Evolutionary conservation across 2,113 vertebrate species (phyloP).

Genomic region (Oreochromis niloticus): DNA sequence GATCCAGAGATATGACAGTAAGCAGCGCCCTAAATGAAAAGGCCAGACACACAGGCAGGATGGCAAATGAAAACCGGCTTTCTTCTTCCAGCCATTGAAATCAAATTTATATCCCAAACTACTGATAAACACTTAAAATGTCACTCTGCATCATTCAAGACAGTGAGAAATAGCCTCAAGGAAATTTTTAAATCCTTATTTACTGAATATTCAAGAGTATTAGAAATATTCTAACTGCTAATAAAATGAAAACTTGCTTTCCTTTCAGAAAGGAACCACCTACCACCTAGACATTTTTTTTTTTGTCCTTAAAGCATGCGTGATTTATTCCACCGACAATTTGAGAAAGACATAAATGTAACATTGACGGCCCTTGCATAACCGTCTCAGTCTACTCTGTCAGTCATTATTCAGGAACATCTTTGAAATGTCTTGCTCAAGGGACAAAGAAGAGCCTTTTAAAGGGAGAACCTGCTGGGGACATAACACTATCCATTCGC

Average conservation of each 20-base stretch:
- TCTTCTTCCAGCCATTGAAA: neutral
- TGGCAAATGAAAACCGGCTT: neutral
- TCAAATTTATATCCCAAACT: neutral
- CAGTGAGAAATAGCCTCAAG: neutral
- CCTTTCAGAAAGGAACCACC: neutral
- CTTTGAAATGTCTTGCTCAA: neutral
- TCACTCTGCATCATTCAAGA: neutral
- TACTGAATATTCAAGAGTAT: neutral
- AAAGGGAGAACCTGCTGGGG: neutral
- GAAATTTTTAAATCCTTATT: neutral
- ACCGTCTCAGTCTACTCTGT: neutral
- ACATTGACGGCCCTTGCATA: neutral
- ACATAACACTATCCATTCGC: neutral
- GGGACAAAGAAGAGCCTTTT: neutral
- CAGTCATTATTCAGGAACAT: slow-evolving; percentile 4
- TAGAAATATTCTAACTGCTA: neutral
- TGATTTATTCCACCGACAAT: neutral
- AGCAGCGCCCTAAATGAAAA: neutral
- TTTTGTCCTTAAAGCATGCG: neutral
- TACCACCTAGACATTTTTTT: neutral
- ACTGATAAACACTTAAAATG: neutral
- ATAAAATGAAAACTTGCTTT: neutral
- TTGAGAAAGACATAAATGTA: neutral
- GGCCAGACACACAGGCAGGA: neutral
- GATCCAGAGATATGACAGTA: neutral